Conservation (phyloP, 2,113 vertebrate genomes). For the Trematomus loennbergii region DNA sequence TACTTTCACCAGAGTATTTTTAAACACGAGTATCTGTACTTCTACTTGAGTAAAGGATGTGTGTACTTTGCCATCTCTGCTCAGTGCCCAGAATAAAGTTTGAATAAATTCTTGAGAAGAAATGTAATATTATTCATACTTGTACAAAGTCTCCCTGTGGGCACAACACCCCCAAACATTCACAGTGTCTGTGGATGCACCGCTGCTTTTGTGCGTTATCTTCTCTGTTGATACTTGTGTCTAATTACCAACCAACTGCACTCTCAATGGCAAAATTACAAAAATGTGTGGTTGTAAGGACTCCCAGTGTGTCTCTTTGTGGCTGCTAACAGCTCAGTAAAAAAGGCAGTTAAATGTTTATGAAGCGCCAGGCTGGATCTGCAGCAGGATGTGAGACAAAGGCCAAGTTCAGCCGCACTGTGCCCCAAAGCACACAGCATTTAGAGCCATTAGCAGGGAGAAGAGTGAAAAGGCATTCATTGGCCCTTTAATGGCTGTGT, state of each 20-base stretch:
- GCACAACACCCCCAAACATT: slow-evolving; percentile 7
- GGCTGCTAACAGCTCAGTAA: slow-evolving; percentile 46
- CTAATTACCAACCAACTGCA: slow-evolving; percentile 59
- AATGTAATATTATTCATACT: too few species aligned
- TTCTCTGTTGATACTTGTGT: slow-evolving; percentile 39
- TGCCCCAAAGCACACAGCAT: slow-evolving; percentile 42
- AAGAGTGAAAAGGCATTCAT: slow-evolving; percentile 62
- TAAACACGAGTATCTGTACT: too few species aligned
- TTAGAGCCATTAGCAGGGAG: slow-evolving; percentile 63
- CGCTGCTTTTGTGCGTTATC: neutral
- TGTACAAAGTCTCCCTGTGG: neutral
- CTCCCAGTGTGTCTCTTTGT: slow-evolving; percentile 33
- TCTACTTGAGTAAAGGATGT: too few species aligned
- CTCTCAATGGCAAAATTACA: slow-evolving; percentile 63
- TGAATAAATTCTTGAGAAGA: too few species aligned
- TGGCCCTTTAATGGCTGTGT: slow-evolving; percentile 71
- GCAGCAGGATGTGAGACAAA: slow-evolving; percentile 28
- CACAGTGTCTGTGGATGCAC: slow-evolving; percentile 3
- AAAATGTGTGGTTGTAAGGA: slow-evolving; percentile 37
- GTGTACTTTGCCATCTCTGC: too few species aligned
- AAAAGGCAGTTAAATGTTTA: slow-evolving; percentile 70
- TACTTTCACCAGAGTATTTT: too few species aligned
- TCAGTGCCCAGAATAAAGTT: too few species aligned
- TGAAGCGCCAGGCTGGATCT: slow-evolving; percentile 45
- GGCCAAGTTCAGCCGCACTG: slow-evolving; percentile 44